A percentile compares a stretch with the other conserved stretches of the same genome.
Conservation (phyloP, 2,113 vertebrate genomes). For the Amazona guildingii region DNA sequence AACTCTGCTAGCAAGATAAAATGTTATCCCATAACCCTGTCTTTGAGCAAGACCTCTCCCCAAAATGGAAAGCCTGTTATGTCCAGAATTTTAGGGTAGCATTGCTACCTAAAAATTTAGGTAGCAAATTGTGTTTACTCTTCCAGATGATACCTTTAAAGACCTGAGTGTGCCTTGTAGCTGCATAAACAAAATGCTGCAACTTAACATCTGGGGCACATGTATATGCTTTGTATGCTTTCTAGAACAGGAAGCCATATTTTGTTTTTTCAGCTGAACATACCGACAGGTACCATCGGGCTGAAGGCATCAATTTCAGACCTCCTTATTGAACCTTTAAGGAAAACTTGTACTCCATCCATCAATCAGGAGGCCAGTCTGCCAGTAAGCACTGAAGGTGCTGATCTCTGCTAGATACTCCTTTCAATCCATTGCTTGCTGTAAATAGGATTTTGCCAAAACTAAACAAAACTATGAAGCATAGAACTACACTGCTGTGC, state of each 20-base stretch:
- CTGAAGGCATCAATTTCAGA: conserved; percentile 42
- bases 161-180: neutral
- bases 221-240: neutral
- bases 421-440: conserved; percentile 23
- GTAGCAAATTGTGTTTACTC: neutral
- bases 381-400: neutral
- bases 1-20: neutral
- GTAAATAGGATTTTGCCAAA: conserved; percentile 33
- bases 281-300: neutral
- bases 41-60: neutral
- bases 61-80: neutral
- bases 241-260: neutral
- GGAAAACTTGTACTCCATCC: conserved; percentile 12
- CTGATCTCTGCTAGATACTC: conserved; percentile 36
- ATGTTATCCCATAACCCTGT: neutral
- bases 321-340: conserved; percentile 41
- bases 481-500: conserved; percentile 3
- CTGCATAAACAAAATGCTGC: neutral
- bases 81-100: neutral
- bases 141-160: neutral
- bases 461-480: neutral
- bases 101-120: neutral
- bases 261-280: neutral
- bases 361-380: conserved; percentile 1
- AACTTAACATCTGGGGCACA: neutral